Evolutionary conservation across 2,888 invertebrate species (phyloP).

Genomic region (Lumbricus terrestris): DNA sequence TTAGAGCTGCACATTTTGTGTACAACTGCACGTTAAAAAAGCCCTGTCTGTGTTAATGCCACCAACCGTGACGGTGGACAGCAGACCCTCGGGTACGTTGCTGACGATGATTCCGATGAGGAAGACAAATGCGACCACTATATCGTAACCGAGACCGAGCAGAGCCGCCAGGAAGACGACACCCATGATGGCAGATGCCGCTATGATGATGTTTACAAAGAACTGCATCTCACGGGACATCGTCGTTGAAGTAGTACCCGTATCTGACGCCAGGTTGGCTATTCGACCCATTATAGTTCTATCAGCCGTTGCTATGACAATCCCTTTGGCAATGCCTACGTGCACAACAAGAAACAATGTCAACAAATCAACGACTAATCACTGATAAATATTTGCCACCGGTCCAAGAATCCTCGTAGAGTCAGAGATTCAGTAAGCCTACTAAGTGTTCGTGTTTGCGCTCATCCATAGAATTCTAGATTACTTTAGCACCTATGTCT

Average conservation of each 20-base stretch:
- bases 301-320: constrained; percentile 28
- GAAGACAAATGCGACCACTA: constrained; percentile 20
- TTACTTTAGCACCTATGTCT: too few species aligned
- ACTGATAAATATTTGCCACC: not conserved
- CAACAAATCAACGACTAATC: not conserved
- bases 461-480: too few species aligned
- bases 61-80: constrained; percentile 27
- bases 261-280: constrained; percentile 25
- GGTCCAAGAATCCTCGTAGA: not conserved
- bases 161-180: constrained; percentile 16
- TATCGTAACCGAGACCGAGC: constrained; percentile 18
- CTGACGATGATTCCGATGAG: constrained; percentile 29
- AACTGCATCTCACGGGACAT: constrained; percentile 20
- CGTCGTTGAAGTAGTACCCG: constrained; percentile 16
- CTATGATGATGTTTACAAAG: constrained; percentile 27
- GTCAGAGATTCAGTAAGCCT: too few species aligned
- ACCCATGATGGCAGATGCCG: constrained; percentile 15
- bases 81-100: constrained; percentile 28
- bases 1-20: too few species aligned
- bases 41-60: too few species aligned
- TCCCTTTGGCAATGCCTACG: constrained; percentile 20
- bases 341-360: not conserved
- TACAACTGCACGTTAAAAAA: too few species aligned
- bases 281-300: constrained; percentile 30
- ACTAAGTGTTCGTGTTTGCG: too few species aligned